These are phyloP conservation scores for Caradrina kadenii DNA, from an alignment of 2,888 invertebrate genomes.

Conservation along the genomic window DNA sequence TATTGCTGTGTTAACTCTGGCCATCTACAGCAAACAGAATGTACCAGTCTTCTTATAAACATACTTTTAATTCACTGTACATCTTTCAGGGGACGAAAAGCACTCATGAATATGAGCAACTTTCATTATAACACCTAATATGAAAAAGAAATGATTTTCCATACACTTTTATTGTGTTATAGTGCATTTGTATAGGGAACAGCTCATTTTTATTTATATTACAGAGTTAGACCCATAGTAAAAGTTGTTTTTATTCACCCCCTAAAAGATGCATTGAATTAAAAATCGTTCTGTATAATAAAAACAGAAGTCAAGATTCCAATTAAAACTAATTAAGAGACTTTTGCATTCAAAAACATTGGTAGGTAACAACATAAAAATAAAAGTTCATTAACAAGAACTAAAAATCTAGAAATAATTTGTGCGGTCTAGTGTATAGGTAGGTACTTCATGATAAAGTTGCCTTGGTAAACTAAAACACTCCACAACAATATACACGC, in stretches of 20 bases:
- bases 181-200: too few species aligned
- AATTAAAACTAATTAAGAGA: conserved; percentile 46
- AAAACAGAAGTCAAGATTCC: conserved; percentile 33
- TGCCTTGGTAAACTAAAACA: conserved; percentile 50
- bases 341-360: conserved; percentile 41
- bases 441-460: conserved; percentile 52
- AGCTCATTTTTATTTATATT: too few species aligned
- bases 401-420: conserved; percentile 55
- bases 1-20: conserved; percentile 22
- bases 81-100: background rate
- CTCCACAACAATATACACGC: conserved; percentile 15
- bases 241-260: background rate
- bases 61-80: background rate
- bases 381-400: conserved; percentile 37
- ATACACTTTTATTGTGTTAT: too few species aligned
- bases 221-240: too few species aligned
- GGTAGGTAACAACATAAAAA: conserved; percentile 45
- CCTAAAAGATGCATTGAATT: background rate
- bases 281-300: conserved; percentile 2
- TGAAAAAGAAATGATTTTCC: too few species aligned
- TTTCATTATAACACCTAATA: too few species aligned
- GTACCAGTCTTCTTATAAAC: conserved; percentile 24
- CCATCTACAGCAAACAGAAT: background rate
- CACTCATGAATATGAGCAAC: background rate
- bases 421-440: conserved; percentile 50